Percentiles rank a stretch among this genome's conserved stretches.
Conservation (phyloP, 2,113 vertebrate species). For the Actenoides hombroni region DNA sequence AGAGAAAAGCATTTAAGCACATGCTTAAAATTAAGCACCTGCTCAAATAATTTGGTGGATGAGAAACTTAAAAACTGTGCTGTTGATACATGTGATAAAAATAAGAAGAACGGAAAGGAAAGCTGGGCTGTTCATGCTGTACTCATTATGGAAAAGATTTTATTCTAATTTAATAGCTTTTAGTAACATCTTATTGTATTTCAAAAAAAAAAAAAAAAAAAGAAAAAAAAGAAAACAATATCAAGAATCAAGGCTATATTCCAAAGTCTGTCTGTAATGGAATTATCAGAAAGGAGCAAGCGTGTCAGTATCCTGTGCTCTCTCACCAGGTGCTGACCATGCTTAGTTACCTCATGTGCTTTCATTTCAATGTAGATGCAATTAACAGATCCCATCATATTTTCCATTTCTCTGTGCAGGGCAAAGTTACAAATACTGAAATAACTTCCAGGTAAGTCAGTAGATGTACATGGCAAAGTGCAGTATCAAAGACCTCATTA, state of each 20-base stretch:
- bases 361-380: not conserved
- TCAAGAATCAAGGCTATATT: not conserved
- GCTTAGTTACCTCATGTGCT: not conserved
- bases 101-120: not conserved
- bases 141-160: slow-evolving; percentile 15
- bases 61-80: not conserved
- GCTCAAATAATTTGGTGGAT: slow-evolving; percentile 49
- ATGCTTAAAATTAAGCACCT: slow-evolving; percentile 63
- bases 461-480: not conserved
- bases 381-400: not conserved
- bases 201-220: not conserved
- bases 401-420: not conserved
- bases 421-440: not conserved
- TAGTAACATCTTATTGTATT: not conserved
- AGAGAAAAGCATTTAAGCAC: slow-evolving; percentile 45
- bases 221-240: not conserved
- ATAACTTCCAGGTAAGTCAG: not conserved
- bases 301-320: not conserved
- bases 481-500: not conserved
- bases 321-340: not conserved
- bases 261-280: not conserved
- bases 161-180: slow-evolving; percentile 21
- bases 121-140: not conserved
- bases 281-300: not conserved
- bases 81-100: slow-evolving; percentile 27